Percentiles rank a stretch among this genome's conserved stretches.
Conservation (phyloP, 2,113 vertebrate species). For the Catharus minimus region DNA sequence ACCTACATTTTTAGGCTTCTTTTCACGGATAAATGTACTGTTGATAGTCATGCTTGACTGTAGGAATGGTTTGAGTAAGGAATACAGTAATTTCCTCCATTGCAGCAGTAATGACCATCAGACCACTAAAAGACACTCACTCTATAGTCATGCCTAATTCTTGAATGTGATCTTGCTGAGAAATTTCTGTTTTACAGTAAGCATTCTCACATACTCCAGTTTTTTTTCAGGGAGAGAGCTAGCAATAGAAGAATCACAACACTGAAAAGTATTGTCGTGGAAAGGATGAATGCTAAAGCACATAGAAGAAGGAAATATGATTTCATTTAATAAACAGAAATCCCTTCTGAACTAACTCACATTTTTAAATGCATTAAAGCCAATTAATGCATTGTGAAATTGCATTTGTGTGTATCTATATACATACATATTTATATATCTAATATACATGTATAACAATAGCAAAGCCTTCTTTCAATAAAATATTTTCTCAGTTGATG, state of each 20-base stretch:
- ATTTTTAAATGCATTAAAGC: not conserved
- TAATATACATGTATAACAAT: not conserved
- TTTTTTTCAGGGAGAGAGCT: not conserved
- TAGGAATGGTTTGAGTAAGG: slow-evolving; percentile 47
- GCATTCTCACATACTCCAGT: not conserved
- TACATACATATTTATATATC: not conserved
- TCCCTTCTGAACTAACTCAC: not conserved
- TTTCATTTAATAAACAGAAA: not conserved
- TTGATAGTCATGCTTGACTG: not conserved
- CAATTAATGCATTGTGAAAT: not conserved
- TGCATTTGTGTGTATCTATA: not conserved
- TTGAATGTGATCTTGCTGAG: not conserved
- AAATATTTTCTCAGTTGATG: not conserved
- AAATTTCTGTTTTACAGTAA: slow-evolving; percentile 2
- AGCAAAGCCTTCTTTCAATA: not conserved
- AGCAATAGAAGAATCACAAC: not conserved
- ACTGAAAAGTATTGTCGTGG: not conserved
- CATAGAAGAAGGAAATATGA: not conserved
- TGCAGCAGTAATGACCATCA: not conserved
- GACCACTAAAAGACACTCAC: not conserved
- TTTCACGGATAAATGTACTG: not conserved
- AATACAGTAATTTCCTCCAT: slow-evolving; percentile 44
- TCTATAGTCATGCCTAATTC: not conserved
- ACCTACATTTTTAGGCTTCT: slow-evolving; percentile 51
- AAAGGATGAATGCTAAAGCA: not conserved